A percentile compares a stretch with the other conserved stretches of the same genome.
These are phyloP conservation scores for Ormyrus nitidulus DNA, from an alignment of 2,888 invertebrate species.

Conservation along the genomic window DNA sequence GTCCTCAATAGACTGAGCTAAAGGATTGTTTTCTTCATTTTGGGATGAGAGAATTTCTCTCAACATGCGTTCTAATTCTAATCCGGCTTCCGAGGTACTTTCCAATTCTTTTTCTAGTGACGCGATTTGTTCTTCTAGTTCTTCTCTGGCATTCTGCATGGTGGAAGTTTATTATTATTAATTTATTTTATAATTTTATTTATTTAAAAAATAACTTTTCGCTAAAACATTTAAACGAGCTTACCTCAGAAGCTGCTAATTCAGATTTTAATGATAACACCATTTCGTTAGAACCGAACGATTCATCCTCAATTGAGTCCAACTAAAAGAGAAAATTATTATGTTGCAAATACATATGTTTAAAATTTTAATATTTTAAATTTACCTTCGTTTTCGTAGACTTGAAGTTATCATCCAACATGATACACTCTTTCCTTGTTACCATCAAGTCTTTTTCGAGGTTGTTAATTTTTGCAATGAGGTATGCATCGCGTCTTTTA, in stretches of 20 bases:
- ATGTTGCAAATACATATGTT: constrained; percentile 46
- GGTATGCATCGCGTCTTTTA: constrained; percentile 82
- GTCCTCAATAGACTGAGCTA: constrained; percentile 82
- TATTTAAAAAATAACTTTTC: constrained; percentile 18
- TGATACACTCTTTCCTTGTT: constrained; percentile 78
- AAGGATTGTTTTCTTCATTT: constrained; percentile 78
- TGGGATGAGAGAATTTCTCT: constrained; percentile 83
- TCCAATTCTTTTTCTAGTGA: constrained; percentile 86
- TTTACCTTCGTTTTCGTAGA: constrained; percentile 71
- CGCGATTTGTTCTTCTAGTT: constrained; percentile 82
- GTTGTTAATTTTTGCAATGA: constrained; percentile 83
- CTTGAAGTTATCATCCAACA: constrained; percentile 77
- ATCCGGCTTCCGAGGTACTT: constrained; percentile 86
- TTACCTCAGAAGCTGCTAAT: constrained; percentile 77
- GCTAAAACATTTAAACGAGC: constrained; percentile 13
- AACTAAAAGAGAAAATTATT: constrained; percentile 67
- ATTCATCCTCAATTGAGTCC: constrained; percentile 82
- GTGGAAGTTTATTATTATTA: constrained; percentile 29
- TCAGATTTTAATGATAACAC: constrained; percentile 82
- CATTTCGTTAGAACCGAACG: constrained; percentile 85
- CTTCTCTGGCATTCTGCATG: constrained; percentile 73
- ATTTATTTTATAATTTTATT: not conserved
- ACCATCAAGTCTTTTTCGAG: constrained; percentile 81
- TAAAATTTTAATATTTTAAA: not conserved
- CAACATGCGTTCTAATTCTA: constrained; percentile 84